These are phyloP conservation scores for Motacilla tschutschensis DNA, from an alignment of 2,113 vertebrate species.

Conservation along the genomic window DNA sequence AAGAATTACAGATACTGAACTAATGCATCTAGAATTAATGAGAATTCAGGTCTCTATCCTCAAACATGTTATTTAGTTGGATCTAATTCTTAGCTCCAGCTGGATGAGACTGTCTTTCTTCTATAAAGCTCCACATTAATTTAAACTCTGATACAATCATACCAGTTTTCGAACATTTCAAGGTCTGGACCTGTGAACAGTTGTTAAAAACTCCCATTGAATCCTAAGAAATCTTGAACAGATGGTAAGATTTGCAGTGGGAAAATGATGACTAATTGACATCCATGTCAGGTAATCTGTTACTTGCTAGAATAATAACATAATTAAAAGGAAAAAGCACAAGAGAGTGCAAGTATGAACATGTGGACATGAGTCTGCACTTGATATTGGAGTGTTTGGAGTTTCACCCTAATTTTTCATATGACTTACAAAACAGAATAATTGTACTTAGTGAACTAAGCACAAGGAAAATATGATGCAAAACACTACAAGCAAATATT, in stretches of 20 bases:
- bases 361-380: background rate
- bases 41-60: background rate
- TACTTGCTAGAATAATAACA: slow-evolving; percentile 18
- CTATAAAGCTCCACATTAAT: background rate
- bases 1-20: background rate
- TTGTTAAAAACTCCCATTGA: background rate
- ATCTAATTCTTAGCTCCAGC: background rate
- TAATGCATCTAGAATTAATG: background rate
- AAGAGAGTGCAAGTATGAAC: background rate
- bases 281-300: slow-evolving; percentile 32
- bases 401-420: background rate
- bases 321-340: slow-evolving; percentile 2
- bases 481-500: background rate
- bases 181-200: background rate
- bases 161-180: background rate
- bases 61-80: background rate
- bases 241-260: slow-evolving; percentile 7
- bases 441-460: background rate
- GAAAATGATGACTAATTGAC: slow-evolving; percentile 38
- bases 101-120: background rate
- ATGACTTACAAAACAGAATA: background rate
- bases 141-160: background rate
- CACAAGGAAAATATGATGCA: background rate
- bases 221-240: slow-evolving; percentile 13
- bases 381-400: background rate